phyloP scores from a whole-genome alignment of 2,888 invertebrate species.

The Arctia plantaginis region DNA sequence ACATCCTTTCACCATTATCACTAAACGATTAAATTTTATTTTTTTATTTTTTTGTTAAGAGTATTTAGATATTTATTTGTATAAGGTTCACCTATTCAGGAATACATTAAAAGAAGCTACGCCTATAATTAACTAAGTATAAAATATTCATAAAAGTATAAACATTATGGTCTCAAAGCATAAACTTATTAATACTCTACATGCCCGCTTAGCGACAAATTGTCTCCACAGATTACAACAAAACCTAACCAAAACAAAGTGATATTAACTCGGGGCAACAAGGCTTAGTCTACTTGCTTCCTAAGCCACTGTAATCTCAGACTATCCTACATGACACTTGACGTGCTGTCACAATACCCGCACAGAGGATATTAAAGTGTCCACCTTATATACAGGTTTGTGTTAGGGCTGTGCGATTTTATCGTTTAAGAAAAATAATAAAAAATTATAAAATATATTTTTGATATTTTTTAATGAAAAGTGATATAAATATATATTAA shows the following conservation, averaged over 20 bases:
- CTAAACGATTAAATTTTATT: too few relatives aligned
- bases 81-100: too few relatives aligned
- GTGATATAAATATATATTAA: too few relatives aligned
- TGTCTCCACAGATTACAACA: conserved; percentile 9
- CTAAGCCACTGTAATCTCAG: conserved; percentile 31
- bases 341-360: conserved; percentile 70
- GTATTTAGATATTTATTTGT: too few relatives aligned
- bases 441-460: neutral
- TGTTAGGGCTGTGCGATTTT: conserved; percentile 41
- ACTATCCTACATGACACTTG: conserved; percentile 48
- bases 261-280: conserved; percentile 20
- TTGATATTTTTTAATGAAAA: too few relatives aligned
- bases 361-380: conserved; percentile 62
- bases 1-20: too few relatives aligned
- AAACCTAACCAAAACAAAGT: conserved; percentile 15
- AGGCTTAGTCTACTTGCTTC: conserved; percentile 20
- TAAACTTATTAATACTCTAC: neutral
- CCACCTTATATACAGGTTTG: conserved; percentile 69
- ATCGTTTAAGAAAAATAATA: neutral
- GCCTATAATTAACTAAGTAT: too few relatives aligned
- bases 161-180: neutral
- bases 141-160: neutral
- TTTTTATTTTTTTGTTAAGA: too few relatives aligned
- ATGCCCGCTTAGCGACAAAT: neutral
- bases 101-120: too few relatives aligned